Conservation (phyloP, 1,140 invertebrate genomes). For the Uloborus diversus region DNA sequence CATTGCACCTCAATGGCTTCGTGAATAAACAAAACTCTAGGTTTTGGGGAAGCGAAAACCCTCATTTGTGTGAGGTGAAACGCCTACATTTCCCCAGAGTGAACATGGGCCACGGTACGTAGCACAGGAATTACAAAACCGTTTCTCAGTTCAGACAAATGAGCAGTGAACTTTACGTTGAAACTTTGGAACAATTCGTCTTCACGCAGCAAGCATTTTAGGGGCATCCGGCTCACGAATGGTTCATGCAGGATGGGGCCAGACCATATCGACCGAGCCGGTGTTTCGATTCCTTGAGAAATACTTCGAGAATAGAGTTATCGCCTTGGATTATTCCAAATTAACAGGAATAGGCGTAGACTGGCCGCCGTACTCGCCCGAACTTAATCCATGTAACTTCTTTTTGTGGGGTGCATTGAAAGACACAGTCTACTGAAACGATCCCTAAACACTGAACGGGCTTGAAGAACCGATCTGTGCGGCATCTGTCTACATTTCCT, state of each 20-base stretch:
- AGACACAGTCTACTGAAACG: background rate
- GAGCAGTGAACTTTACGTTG: slow-evolving; percentile 7
- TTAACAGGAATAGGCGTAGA: background rate
- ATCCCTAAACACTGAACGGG: background rate
- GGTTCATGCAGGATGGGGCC: background rate
- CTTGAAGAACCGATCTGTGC: background rate
- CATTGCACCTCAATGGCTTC: slow-evolving; percentile 3
- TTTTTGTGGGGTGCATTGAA: background rate
- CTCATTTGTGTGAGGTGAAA: background rate
- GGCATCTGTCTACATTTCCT: background rate
- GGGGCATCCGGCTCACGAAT: background rate
- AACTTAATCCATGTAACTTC: background rate
- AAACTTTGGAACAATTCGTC: background rate
- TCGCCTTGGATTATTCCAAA: background rate
- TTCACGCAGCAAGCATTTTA: background rate
- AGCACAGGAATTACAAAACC: slow-evolving; percentile 1
- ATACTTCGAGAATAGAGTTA: background rate
- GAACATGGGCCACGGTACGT: slow-evolving; percentile 12
- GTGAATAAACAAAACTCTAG: background rate
- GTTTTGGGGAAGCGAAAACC: background rate
- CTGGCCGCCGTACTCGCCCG: background rate
- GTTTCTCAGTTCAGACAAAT: slow-evolving; percentile 3
- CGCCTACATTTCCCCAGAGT: slow-evolving; percentile 11
- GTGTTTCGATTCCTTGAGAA: background rate
- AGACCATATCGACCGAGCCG: background rate